phyloP scores from a whole-genome alignment of 1,140 invertebrate species.

The Muscidifurax raptorellus region DNA sequence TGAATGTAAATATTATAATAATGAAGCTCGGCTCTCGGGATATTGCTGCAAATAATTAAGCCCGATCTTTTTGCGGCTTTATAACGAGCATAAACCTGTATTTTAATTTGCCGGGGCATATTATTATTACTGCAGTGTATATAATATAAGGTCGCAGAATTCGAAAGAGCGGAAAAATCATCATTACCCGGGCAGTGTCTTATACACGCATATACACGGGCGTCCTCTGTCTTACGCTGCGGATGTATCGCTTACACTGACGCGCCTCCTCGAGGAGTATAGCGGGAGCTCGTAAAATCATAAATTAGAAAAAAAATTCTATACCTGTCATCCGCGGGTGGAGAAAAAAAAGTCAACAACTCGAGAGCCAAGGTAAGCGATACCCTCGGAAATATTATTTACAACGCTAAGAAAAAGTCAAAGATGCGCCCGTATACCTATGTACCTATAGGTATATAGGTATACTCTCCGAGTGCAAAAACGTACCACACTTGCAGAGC shows the following conservation, averaged over 20 bases:
- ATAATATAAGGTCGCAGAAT: no score
- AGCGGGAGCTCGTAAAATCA: background rate
- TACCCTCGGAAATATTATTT: background rate
- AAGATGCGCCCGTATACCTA: no score
- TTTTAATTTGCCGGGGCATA: background rate
- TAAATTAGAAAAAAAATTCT: background rate
- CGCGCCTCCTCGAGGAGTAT: no score
- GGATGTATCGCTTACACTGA: background rate
- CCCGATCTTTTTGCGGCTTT: background rate
- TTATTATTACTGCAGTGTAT: no score
- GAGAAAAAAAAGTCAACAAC: background rate
- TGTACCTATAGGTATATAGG: no score
- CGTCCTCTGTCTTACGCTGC: background rate
- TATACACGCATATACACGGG: no score
- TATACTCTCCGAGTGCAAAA: no score
- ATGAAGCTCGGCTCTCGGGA: background rate
- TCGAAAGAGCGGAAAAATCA: constrained; percentile 1
- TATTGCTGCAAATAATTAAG: background rate
- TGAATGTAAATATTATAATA: constrained; percentile 25
- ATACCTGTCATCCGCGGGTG: no score
- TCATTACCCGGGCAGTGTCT: background rate
- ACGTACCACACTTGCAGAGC: background rate
- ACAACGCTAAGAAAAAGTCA: background rate
- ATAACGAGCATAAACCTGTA: background rate
- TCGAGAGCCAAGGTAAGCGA: background rate